Base-by-base conservation (phyloP, 1,140 invertebrate species). In the Octopus bimaculoides region DNA sequence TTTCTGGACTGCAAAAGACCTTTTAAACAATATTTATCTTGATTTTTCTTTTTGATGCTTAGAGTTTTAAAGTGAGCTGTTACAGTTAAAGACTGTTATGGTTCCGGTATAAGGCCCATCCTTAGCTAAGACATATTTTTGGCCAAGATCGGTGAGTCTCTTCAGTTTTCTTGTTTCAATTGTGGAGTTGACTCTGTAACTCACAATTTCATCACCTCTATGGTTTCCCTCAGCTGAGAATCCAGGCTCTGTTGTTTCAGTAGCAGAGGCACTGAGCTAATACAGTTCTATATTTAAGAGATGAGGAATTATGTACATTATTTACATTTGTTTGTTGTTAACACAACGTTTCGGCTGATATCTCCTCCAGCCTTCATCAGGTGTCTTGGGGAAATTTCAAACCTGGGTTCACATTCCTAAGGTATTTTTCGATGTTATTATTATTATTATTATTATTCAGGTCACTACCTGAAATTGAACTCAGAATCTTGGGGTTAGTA, bases 231-330 rank as follows among this genome's bases (percentile, higher is more conserved):
- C 61, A 66, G 61, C 61, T 66, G 61, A 66, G 61, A 66, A 10
- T n/a, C 61, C 61, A 9, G 9, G n/a, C 61, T 66, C 61, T 66
- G 61, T 66, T 66, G 61, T 66, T n/a, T 66, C 61, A 66, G 61
- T 66, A 66, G 61, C 61, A 66, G 61, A 66, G 61, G 61, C n/a
- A 66, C n/a, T n/a, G n/a, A n/a, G n/a, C n/a, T n/a, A n/a, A n/a
- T n/a, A n/a, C n/a, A n/a, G n/a, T n/a, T n/a, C n/a, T n/a, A n/a
- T n/a, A n/a, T n/a, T n/a, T n/a, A n/a, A n/a, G n/a, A n/a, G n/a
- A n/a, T n/a, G n/a, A n/a, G n/a, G n/a, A n/a, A n/a, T n/a, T n/a
- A n/a, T n/a, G n/a, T n/a, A n/a, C n/a, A n/a, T n/a, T n/a, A n/a
- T n/a, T n/a, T n/a, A n/a, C n/a, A n/a, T n/a, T n/a, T n/a, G n/a